Evolutionary conservation across 2,888 invertebrate genomes (phyloP), one percentile per base, ranked within the genome.

Genomic region (Clitarchus hookeri): DNA sequence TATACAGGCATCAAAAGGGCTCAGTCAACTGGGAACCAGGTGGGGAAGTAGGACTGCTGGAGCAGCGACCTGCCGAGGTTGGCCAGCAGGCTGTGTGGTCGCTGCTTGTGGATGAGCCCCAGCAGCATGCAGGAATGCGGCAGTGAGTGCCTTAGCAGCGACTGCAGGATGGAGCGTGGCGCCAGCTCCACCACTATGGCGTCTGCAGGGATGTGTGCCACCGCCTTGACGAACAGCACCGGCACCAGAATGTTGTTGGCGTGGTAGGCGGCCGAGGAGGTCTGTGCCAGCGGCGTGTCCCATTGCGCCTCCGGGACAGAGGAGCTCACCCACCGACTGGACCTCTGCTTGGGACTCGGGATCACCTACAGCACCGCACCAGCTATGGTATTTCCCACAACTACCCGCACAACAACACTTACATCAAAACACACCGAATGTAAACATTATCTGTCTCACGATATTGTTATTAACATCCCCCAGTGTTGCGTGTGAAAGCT

Each of bases 161-260:
- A 97, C 92, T 98, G 98, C 88, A 99, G 94, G 88, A 99, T 94
- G 90, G 97, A 96, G 91, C 98, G 98, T 26, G 99, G 99, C 19
- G 99, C 98, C 90, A 99, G 90, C 89, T 99, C 99, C 90, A 99
- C 94, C 88, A 96, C 94, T 88, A 99, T 93, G 11, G 98, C 98
- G 91, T 97, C 96, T 89, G 94, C 94, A 26, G 99, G 99, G 83
- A 99, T 94, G 90, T 96, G 95, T 89, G 94, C 92, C 88, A 98
- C 91, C 12, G 96, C 98, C 91, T 98, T 98, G 90, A 98, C 95
- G 94, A 98, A 98, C 85, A 97, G 93, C 85, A 98, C 98, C 23
- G 98, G 98, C 86, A 98, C 98, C 86, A 98, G 93, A 88, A 99
- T 93, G 92, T 99, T 99, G 93, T 99, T 98, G 44, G 98, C 98